Evolutionary conservation across 1,140 invertebrate genomes (phyloP), one percentile per base, ranked within the genome.

Genomic region (Fopius arisanus): DNA sequence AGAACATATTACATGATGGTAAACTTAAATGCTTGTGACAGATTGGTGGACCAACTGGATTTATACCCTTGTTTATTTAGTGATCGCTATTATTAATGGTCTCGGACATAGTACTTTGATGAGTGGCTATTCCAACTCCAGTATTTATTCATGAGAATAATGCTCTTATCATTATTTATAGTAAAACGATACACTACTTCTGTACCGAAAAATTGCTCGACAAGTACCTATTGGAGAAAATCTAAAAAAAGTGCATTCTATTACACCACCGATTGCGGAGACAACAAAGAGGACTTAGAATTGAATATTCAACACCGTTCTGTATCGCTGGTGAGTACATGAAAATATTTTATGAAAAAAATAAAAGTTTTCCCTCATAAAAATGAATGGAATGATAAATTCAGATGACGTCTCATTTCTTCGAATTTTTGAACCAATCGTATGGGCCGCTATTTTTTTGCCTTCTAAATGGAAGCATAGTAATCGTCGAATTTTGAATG

Each of bases 201-300:
- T 28, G 3, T 5, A 51, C n/a, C 19, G 43, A 51, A 51, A 51
- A 51, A 16, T 70, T 66, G 65, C 7, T 65, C 73, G 59, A 23
- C 67, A 78, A 78, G 78, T 72, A 67, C 78, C 21, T 79, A 70
- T 84, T 86, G 73, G 74, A 86, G 85, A 78, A 82, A 80, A 73
- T 86, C 85, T 72, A 87, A 87, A 75, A 86, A 86, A 75, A 87
- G 81, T 67, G 84, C 82, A n/a, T 69, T 86, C 33, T 84, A 84
- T 71, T 87, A 86, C 70, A 86, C 84, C 19, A 86, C 85, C 9
- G 85, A 87, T 67, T 86, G 84, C 26, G 83, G 82, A 0, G 84
- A 85, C 78, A 82, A 85, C 16, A 83, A 86, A 66, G 84, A 87
- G 65, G 84, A 86, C 72, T 65, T 81, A 48, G 78, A 79, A 33